Evolutionary conservation across 2,113 vertebrate species (phyloP).

Genomic region (Gadus chalcogrammus): DNA sequence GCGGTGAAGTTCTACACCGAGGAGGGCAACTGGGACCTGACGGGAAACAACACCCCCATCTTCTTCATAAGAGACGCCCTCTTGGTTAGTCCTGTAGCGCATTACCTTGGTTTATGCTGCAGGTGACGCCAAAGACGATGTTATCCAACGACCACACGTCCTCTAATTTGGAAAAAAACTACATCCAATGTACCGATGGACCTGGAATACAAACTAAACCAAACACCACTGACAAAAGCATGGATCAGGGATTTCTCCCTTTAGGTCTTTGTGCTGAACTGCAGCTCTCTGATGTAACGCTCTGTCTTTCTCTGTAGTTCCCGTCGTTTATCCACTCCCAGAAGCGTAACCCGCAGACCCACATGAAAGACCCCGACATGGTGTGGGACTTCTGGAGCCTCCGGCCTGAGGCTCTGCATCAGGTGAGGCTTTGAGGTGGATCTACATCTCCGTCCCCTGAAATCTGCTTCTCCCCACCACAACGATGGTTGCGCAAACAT

Average conservation of each 20-base stretch:
- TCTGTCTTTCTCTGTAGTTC: conserved; percentile 71
- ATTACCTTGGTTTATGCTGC: background rate
- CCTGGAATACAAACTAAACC: background rate
- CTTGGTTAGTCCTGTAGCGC: conserved; percentile 64
- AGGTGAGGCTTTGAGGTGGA: conserved; percentile 66
- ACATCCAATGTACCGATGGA: background rate
- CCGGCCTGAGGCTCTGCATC: conserved; percentile 89
- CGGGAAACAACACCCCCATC: conserved; percentile 95
- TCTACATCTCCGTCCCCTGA: background rate
- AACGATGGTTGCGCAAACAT: too few relatives aligned
- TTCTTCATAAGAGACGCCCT: conserved; percentile 93
- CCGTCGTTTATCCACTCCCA: conserved; percentile 95
- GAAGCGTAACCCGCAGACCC: conserved; percentile 96
- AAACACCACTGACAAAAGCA: background rate
- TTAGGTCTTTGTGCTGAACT: too few relatives aligned
- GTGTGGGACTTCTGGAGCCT: conserved; percentile 96
- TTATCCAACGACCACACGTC: too few relatives aligned
- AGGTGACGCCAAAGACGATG: too few relatives aligned
- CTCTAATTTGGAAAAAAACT: too few relatives aligned
- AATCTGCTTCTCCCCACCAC: too few relatives aligned
- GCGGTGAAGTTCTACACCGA: conserved; percentile 96
- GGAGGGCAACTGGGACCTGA: conserved; percentile 97
- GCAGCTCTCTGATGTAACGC: too few relatives aligned
- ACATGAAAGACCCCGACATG: conserved; percentile 95
- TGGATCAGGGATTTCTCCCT: too few relatives aligned